Evolutionary conservation across 2,113 vertebrate species (phyloP).

Genomic region (Trinectes maculatus): DNA sequence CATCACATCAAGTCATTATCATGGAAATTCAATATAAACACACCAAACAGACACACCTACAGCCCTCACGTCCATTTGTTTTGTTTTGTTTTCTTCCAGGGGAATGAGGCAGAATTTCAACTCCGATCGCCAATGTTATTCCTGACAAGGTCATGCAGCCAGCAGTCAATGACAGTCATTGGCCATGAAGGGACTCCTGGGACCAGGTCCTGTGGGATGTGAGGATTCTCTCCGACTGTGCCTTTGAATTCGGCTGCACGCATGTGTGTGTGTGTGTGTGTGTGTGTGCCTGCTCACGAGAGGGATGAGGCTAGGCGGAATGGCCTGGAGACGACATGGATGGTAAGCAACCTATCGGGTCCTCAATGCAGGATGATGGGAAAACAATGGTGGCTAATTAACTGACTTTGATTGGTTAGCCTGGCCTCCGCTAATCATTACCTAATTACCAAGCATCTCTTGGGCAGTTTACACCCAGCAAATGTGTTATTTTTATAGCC

Average conservation of each 20-base stretch:
- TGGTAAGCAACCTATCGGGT: not conserved
- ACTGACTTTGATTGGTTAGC: slow-evolving; percentile 47
- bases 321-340: slow-evolving; percentile 13
- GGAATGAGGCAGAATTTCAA: too few relatives aligned
- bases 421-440: slow-evolving; percentile 29
- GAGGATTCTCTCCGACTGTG: slow-evolving; percentile 14
- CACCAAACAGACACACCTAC: not conserved
- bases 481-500: slow-evolving; percentile 58
- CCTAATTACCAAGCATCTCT: slow-evolving; percentile 24
- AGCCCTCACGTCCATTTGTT: too few relatives aligned
- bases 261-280: slow-evolving; percentile 2
- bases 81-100: too few relatives aligned
- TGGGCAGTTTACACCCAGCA: slow-evolving; percentile 33
- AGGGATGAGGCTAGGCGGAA: slow-evolving; percentile 8
- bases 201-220: slow-evolving; percentile 1
- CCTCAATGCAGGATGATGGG: slow-evolving; percentile 22
- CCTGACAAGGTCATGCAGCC: slow-evolving; percentile 58
- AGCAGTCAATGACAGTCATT: slow-evolving; percentile 68
- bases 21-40: slow-evolving; percentile 1
- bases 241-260: slow-evolving; percentile 13
- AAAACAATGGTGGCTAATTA: slow-evolving; percentile 55
- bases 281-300: slow-evolving; percentile 27
- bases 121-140: slow-evolving; percentile 53
- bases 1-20: slow-evolving; percentile 7
- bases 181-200: slow-evolving; percentile 51